These are phyloP conservation scores for Pitangus sulphuratus DNA, from an alignment of 2,797 vertebrate species.

Conservation along the genomic window DNA sequence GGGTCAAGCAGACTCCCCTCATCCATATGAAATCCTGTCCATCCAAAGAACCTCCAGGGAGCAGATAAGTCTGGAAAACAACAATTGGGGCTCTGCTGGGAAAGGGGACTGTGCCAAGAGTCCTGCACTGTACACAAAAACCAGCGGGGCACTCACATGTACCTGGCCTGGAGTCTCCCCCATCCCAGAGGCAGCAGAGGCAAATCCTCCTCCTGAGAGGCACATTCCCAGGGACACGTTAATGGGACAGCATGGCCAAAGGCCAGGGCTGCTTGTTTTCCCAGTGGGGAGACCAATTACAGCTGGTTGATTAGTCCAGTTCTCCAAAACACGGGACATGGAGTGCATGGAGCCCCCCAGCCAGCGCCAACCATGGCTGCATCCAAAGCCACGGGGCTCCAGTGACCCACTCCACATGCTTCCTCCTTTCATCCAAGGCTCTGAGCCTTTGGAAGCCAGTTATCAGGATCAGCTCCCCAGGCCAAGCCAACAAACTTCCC, in stretches of 20 bases:
- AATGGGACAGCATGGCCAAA: background rate
- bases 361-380: fast-evolving
- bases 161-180: background rate
- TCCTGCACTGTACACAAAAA: background rate
- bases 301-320: background rate
- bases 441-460: background rate
- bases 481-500: background rate
- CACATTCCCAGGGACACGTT: background rate
- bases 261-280: background rate
- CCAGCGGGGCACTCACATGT: background rate
- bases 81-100: background rate
- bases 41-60: background rate
- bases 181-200: background rate
- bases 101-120: background rate
- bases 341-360: background rate
- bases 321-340: background rate
- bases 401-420: background rate
- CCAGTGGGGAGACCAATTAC: background rate
- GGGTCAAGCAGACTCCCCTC: background rate
- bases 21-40: background rate
- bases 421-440: background rate
- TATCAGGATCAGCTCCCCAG: background rate
- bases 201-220: background rate
- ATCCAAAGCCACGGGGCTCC: background rate
- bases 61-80: background rate